Percentiles rank a stretch among this genome's conserved stretches.
Evolutionary conservation across 2,797 vertebrate genomes (phyloP).

Genomic region (Mormyrus hasselquistii): DNA sequence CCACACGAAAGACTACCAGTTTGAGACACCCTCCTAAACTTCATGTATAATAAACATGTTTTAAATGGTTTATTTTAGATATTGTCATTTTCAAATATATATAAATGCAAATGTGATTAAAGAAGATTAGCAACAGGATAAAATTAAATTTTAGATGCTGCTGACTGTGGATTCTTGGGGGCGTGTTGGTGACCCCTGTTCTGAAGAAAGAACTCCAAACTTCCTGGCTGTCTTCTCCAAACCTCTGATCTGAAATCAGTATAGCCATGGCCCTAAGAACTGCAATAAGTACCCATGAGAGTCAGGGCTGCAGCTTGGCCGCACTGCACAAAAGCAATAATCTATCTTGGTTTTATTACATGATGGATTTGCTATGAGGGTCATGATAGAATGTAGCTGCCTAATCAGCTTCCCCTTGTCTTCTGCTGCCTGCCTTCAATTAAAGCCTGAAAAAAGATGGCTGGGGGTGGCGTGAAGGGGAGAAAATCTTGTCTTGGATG

Average conservation of each 20-base stretch:
- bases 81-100: no score
- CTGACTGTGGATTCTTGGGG: no score
- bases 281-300: conserved; percentile 26
- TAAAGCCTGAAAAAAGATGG: conserved; percentile 39
- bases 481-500: conserved; percentile 30
- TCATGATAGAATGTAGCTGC: conserved; percentile 48
- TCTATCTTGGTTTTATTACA: conserved; percentile 55
- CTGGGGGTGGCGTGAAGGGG: neutral
- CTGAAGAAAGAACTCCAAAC: neutral
- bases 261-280: neutral
- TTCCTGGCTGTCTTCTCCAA: neutral
- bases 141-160: no score
- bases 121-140: no score
- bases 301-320: conserved; percentile 29
- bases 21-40: no score
- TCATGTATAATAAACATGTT: no score
- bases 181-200: neutral
- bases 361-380: conserved; percentile 55
- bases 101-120: no score
- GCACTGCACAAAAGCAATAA: conserved; percentile 46
- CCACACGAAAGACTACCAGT: no score
- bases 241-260: conserved; percentile 11
- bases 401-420: conserved; percentile 50
- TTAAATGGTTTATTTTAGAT: no score
- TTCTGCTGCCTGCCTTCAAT: conserved; percentile 43